Conservation (phyloP, 1,140 invertebrate genomes). For the Drosophila erecta region DNA sequence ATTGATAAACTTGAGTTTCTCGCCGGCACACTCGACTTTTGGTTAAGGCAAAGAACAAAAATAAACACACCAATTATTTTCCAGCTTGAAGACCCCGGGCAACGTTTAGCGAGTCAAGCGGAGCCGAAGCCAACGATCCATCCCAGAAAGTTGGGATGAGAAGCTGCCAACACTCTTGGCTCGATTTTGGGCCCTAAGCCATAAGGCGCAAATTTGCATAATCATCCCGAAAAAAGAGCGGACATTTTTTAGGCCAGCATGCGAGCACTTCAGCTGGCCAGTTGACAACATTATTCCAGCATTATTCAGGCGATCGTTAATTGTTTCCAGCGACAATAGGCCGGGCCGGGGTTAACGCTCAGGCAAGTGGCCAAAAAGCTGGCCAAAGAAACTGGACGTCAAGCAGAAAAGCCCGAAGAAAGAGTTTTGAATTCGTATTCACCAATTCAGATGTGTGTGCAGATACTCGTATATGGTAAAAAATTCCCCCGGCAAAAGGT, state of each 20-base stretch:
- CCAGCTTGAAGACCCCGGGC: conserved; percentile 21
- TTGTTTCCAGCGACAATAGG: background rate
- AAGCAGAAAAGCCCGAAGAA: conserved; percentile 2
- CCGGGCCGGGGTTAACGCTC: conserved; percentile 65
- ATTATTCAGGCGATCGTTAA: conserved; percentile 24
- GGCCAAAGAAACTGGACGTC: background rate
- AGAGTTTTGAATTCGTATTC: conserved; percentile 25
- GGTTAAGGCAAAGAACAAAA: conserved; percentile 7
- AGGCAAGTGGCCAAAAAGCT: conserved; percentile 56
- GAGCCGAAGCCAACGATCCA: conserved; percentile 15
- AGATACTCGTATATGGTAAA: conserved; percentile 10
- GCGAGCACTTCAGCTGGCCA: conserved; percentile 58
- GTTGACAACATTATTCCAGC: conserved; percentile 64
- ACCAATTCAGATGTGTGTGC: conserved; percentile 15
- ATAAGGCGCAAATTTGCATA: conserved; percentile 60
- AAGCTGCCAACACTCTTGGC: conserved; percentile 12
- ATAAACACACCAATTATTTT: conserved; percentile 11
- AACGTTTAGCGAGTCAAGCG: conserved; percentile 30
- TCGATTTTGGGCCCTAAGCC: conserved; percentile 8
- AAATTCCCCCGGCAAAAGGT: conserved; percentile 16
- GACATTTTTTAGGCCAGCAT: conserved; percentile 71
- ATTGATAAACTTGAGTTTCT: background rate
- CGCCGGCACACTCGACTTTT: background rate
- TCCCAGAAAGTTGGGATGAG: conserved; percentile 4
- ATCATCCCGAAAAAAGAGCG: conserved; percentile 58